Conservation (phyloP, 2,797 vertebrate species). For the Gadopsis marmoratus region DNA sequence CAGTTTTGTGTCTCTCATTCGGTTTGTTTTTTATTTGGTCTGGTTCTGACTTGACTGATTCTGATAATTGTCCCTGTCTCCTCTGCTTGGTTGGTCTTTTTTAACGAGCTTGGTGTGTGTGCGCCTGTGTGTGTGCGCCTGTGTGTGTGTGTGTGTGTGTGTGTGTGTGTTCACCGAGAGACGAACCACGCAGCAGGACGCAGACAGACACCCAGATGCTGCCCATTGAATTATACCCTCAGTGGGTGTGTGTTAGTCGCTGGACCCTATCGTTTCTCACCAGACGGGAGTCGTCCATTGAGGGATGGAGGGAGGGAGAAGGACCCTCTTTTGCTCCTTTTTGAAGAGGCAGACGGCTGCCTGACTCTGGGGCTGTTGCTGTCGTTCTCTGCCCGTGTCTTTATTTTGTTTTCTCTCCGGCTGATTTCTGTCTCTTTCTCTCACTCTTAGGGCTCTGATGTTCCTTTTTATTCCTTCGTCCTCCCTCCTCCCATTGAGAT, state of each 20-base stretch:
- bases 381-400: conserved; percentile 26
- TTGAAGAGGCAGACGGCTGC: conserved; percentile 59
- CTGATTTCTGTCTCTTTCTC: conserved; percentile 4
- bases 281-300: conserved; percentile 57
- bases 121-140: neutral
- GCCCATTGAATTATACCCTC: conserved; percentile 49
- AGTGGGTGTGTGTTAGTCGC: conserved; percentile 43
- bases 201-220: conserved; percentile 55
- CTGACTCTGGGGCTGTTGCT: conserved; percentile 20
- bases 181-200: conserved; percentile 43
- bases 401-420: neutral
- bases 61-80: conserved; percentile 60
- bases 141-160: conserved; percentile 3
- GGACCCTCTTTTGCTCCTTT: conserved; percentile 41
- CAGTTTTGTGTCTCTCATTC: conserved; percentile 19
- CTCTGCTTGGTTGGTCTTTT: conserved; percentile 68
- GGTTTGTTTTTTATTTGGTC: conserved; percentile 12
- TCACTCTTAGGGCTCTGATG: neutral
- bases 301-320: conserved; percentile 31
- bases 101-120: conserved; percentile 60
- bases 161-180: conserved; percentile 18
- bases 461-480: neutral
- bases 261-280: conserved; percentile 55
- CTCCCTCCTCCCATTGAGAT: neutral
- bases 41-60: conserved; percentile 57